A percentile compares a stretch with the other conserved stretches of the same genome.
Evolutionary conservation across 2,888 invertebrate species (phyloP).

Genomic region (Scaptomyza tumidula): DNA sequence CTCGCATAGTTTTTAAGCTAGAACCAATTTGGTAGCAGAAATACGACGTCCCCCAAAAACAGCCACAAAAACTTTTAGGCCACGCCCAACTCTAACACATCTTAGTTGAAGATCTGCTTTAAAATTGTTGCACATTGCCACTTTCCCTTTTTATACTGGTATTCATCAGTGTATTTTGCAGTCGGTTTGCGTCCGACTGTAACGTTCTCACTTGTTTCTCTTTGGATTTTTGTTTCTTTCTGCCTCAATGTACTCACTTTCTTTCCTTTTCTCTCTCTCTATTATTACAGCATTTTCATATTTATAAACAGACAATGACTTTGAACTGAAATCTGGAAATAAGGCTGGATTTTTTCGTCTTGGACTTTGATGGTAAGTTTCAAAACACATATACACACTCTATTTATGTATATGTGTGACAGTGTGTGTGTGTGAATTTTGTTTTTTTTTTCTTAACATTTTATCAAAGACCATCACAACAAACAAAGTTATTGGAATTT

Average conservation of each 20-base stretch:
- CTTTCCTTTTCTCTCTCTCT: slow-evolving; percentile 13
- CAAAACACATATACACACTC: neutral
- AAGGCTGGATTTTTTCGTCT: slow-evolving; percentile 11
- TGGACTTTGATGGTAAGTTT: slow-evolving; percentile 46
- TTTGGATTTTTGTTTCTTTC: neutral
- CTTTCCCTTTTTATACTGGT: too few relatives aligned
- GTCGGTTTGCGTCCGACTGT: too few relatives aligned
- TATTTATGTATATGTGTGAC: neutral
- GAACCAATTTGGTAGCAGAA: too few relatives aligned
- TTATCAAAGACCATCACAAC: slow-evolving; percentile 42
- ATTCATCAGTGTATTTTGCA: too few relatives aligned
- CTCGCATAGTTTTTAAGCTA: too few relatives aligned
- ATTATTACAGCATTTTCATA: slow-evolving; percentile 53
- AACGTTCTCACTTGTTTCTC: too few relatives aligned
- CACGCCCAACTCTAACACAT: too few relatives aligned
- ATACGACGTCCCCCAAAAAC: too few relatives aligned
- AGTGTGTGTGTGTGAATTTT: neutral
- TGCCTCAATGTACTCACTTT: neutral
- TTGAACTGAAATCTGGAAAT: slow-evolving; percentile 16
- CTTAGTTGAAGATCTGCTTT: too few relatives aligned
- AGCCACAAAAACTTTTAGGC: too few relatives aligned
- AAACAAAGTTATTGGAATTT: slow-evolving; percentile 68
- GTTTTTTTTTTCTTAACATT: slow-evolving; percentile 50
- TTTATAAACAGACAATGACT: slow-evolving; percentile 40
- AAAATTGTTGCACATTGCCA: too few relatives aligned